Evolutionary conservation across 2,888 invertebrate species (phyloP).

Genomic region (Neoascia interrupta): DNA sequence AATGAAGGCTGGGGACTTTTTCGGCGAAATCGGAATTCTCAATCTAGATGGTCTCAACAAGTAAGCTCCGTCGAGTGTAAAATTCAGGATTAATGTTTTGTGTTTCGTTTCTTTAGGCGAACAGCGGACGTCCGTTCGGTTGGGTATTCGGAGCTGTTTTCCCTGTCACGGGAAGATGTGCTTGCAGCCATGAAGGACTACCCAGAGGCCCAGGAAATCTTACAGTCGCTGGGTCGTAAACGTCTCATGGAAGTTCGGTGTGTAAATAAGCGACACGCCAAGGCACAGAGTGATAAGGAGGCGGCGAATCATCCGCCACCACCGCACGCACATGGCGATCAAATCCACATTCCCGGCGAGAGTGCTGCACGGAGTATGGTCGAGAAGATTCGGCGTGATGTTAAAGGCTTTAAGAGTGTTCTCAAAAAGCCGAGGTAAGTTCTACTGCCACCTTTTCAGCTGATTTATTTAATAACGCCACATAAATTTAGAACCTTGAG

Average conservation of each 20-base stretch:
- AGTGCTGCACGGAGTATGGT: slow-evolving; percentile 88
- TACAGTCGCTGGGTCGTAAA: slow-evolving; percentile 93
- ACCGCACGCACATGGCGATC: slow-evolving; percentile 63
- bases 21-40: slow-evolving; percentile 97
- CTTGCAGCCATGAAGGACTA: slow-evolving; percentile 97
- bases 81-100: neutral
- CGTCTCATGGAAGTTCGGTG: slow-evolving; percentile 91
- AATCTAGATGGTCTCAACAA: slow-evolving; percentile 97
- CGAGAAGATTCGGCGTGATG: slow-evolving; percentile 90
- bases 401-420: slow-evolving; percentile 85
- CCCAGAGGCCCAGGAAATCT: slow-evolving; percentile 96
- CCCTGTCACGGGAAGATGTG: slow-evolving; percentile 95
- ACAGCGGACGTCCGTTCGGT: slow-evolving; percentile 98
- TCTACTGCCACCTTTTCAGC: slow-evolving; percentile 67
- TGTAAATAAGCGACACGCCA: slow-evolving; percentile 80
- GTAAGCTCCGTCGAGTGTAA: slow-evolving; percentile 82
- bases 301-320: slow-evolving; percentile 71
- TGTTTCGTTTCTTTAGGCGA: slow-evolving; percentile 82
- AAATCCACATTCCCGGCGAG: slow-evolving; percentile 77
- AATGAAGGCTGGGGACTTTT: slow-evolving; percentile 98
- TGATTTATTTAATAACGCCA: too few relatives aligned
- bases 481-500: slow-evolving; percentile 73
- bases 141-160: slow-evolving; percentile 96
- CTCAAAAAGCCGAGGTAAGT: slow-evolving; percentile 82
- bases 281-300: slow-evolving; percentile 76